Evolutionary conservation across 2,113 vertebrate species (phyloP), one percentile per base, ranked within the genome.

Genomic region (Leptocoma aspasia): DNA sequence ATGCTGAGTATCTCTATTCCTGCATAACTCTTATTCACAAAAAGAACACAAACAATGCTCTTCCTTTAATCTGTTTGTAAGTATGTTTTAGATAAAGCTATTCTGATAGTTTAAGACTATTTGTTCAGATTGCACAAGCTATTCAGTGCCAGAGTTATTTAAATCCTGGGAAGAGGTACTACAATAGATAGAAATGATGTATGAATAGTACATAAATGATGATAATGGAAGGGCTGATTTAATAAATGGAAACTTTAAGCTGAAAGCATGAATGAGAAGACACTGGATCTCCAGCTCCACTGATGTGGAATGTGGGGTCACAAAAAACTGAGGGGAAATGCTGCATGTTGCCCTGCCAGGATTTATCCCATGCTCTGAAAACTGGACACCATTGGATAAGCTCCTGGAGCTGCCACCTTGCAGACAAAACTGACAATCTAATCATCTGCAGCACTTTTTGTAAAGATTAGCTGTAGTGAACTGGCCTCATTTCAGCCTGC

Each of bases 401-500:
- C 28, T n/a, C n/a, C 85, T 44, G 35, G 75, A 93, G 56, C 52
- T 96, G 82, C 85, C 90, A 94, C 60, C 47, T 81, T 71, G 80
- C 31, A 60, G 60, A 49, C 27, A 68, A 83, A 52, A 54, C 79
- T 81, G 75, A 71, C 71, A 95, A 60, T 59, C 79, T 60, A 81
- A 93, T 90, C 6, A 53, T 90, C 82, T 81, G 56, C 82, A 84
- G 88, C 82, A 93, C 60, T 68, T 88, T 61, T 80, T n/a, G 70
- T 45, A 83, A 93, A 79, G 86, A 50, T 92, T 86, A 96, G 60
- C 82, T 76, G 27, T 21, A 65, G 68, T 78, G 82, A 94, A 86
- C 52, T 90, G 92, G 76, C 93, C 85, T 96, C 52, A 95, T 96
- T 97, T 94, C 82, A 93, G 64, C 47, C 79, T 86, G 68, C 37